phyloP scores from a whole-genome alignment of 2,113 vertebrate species.

The Pitta sordida region DNA sequence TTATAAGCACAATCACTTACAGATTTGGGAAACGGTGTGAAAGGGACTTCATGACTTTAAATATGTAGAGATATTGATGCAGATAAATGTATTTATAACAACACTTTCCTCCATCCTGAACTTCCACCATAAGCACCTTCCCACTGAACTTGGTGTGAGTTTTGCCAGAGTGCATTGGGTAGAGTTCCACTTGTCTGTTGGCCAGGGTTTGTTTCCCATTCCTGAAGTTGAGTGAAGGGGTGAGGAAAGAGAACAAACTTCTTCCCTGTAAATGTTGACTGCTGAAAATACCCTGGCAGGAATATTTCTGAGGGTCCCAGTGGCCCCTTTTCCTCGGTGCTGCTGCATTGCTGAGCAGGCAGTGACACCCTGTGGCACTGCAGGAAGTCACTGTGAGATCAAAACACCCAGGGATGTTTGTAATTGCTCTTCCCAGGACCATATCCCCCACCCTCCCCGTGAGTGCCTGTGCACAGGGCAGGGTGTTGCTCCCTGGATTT shows the following conservation, averaged over 20 bases:
- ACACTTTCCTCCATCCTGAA: not conserved
- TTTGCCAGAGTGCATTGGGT: not conserved
- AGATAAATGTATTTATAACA: not conserved
- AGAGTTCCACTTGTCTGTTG: too few species aligned
- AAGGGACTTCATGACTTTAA: not conserved
- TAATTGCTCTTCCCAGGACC: not conserved
- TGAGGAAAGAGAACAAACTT: not conserved
- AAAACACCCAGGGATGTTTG: not conserved
- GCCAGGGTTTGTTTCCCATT: too few species aligned
- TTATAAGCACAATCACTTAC: not conserved
- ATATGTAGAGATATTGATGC: not conserved
- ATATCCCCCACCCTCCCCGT: not conserved
- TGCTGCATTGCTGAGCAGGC: not conserved
- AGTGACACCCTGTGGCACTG: conserved; percentile 35
- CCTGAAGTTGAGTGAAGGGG: too few species aligned
- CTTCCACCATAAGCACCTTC: not conserved
- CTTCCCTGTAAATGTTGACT: not conserved
- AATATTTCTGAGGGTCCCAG: not conserved
- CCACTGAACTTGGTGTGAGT: not conserved
- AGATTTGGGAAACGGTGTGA: not conserved
- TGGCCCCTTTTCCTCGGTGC: not conserved
- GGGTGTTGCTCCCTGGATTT: not conserved
- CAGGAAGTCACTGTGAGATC: not conserved
- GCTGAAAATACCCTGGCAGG: not conserved
- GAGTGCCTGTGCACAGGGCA: not conserved